Evolutionary conservation across 1,140 invertebrate species (phyloP).

Genomic region (Magallana ariakensis): DNA sequence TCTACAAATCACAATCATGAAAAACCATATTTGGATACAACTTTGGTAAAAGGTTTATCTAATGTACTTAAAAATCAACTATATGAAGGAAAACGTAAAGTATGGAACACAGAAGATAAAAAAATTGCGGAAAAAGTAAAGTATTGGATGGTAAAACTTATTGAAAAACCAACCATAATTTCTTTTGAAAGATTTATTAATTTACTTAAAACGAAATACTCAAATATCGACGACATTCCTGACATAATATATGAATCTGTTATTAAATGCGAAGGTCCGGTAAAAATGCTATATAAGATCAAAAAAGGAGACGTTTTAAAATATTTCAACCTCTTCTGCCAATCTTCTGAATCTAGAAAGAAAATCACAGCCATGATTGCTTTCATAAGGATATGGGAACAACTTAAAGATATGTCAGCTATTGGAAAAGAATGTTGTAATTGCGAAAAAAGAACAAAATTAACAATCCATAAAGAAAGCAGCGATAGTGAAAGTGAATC

Average conservation of each 20-base stretch:
- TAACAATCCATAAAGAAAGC: not conserved
- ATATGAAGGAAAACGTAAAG: not conserved
- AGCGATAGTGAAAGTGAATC: too few relatives aligned
- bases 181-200: not conserved
- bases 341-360: not conserved
- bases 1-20: not conserved
- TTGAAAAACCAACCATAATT: not conserved
- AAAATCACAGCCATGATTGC: not conserved
- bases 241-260: not conserved
- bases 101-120: not conserved
- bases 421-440: not conserved
- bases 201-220: not conserved
- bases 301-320: not conserved
- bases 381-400: not conserved
- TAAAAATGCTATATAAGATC: not conserved
- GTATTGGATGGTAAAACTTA: not conserved
- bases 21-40: not conserved
- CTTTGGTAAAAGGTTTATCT: not conserved
- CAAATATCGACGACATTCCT: not conserved
- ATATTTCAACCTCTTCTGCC: not conserved
- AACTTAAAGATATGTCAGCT: not conserved
- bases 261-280: not conserved
- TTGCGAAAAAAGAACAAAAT: not conserved
- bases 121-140: not conserved
- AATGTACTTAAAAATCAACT: not conserved